These are phyloP conservation scores for Dipodomys merriami DNA, from an alignment of 2,113 vertebrate genomes.

Conservation along the genomic window DNA sequence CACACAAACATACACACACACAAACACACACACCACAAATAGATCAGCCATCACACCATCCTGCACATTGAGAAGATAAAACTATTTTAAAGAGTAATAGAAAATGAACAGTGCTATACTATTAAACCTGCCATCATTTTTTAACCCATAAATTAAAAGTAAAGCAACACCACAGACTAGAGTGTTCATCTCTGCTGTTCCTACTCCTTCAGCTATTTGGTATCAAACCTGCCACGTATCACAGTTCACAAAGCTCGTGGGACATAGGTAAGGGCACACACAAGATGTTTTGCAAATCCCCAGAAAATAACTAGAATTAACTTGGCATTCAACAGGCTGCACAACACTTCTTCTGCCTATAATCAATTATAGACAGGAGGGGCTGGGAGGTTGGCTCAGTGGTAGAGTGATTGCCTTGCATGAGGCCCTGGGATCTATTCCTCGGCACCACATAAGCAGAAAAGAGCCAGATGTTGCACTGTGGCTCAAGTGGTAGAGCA, in stretches of 20 bases:
- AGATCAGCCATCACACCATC: not conserved
- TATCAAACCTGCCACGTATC: not conserved
- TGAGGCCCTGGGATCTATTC: too few relatives aligned
- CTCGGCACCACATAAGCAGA: too few relatives aligned
- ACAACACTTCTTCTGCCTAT: not conserved
- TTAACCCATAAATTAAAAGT: slow-evolving; percentile 19
- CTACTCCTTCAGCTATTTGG: not conserved
- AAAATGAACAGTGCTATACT: slow-evolving; percentile 2
- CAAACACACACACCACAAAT: not conserved
- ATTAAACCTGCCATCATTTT: not conserved
- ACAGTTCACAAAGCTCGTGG: slow-evolving; percentile 13
- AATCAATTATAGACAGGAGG: not conserved
- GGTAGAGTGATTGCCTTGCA: too few relatives aligned
- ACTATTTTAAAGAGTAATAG: not conserved
- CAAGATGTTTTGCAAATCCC: not conserved
- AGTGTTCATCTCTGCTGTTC: not conserved
- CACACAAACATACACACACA: too few relatives aligned
- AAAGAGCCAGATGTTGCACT: too few relatives aligned
- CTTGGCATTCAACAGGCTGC: not conserved
- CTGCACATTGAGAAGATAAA: not conserved
- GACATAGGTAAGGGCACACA: not conserved
- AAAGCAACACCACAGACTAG: not conserved
- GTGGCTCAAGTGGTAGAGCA: too few relatives aligned
- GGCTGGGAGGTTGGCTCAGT: too few relatives aligned
- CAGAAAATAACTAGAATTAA: not conserved